A percentile compares a stretch with the other conserved stretches of the same genome.
phyloP scores from a whole-genome alignment of 2,797 vertebrate genomes.

The Lutjanus campechanus region DNA sequence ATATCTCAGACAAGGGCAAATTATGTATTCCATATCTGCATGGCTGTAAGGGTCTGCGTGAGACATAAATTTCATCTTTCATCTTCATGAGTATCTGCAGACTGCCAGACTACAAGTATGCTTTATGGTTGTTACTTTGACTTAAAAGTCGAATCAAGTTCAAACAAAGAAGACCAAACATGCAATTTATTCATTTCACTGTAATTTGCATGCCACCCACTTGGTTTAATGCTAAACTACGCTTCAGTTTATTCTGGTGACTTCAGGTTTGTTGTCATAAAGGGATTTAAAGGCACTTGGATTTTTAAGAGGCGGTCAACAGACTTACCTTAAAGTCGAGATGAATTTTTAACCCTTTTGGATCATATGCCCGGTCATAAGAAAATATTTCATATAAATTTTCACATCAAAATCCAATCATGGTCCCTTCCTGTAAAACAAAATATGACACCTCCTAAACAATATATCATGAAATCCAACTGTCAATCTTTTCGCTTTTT shows the following conservation, averaged over 20 bases:
- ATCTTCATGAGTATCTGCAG: not conserved
- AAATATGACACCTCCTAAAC: no score
- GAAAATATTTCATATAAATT: no score
- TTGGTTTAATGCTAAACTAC: not conserved
- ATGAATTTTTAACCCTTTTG: no score
- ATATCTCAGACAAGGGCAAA: not conserved
- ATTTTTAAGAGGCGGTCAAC: not conserved
- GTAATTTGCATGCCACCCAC: not conserved
- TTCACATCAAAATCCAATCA: no score
- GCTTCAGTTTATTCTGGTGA: not conserved
- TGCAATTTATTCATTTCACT: not conserved
- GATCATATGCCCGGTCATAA: no score
- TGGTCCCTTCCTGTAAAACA: no score
- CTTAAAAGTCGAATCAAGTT: not conserved
- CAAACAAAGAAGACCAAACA: not conserved
- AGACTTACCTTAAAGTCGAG: not conserved
- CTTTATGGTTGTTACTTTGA: not conserved
- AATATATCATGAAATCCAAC: no score
- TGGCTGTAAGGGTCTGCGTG: not conserved
- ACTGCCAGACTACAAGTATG: not conserved
- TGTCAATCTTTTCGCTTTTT: no score
- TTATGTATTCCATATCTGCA: not conserved
- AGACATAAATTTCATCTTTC: not conserved
- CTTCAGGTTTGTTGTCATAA: constrained; percentile 8
- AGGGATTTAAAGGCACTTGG: not conserved